phyloP scores from a whole-genome alignment of 2,888 invertebrate genomes.

The Spialia ferax region DNA sequence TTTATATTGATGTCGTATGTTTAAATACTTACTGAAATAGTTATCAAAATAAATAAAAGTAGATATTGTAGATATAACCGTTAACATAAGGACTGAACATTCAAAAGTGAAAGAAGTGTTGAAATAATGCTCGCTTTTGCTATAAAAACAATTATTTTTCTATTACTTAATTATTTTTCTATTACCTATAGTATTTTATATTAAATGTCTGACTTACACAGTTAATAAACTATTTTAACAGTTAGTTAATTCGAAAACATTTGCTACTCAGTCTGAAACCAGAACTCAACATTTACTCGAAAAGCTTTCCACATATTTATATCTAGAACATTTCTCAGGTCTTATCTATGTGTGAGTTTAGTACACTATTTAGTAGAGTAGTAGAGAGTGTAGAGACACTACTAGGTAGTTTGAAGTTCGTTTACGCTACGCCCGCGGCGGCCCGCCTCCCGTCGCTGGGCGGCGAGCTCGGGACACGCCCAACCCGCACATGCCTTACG shows the following conservation, averaged over 20 bases:
- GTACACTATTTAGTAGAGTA: slow-evolving; percentile 7
- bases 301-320: background rate
- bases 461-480: slow-evolving; percentile 73
- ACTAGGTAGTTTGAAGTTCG: slow-evolving; percentile 25
- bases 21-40: too few relatives aligned
- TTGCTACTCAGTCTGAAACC: background rate
- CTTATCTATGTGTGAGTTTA: slow-evolving; percentile 22
- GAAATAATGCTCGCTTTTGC: too few relatives aligned
- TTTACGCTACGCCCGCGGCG: slow-evolving; percentile 24
- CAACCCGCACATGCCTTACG: slow-evolving; percentile 54
- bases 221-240: background rate
- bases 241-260: too few relatives aligned
- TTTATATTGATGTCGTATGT: too few relatives aligned
- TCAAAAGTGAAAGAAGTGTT: too few relatives aligned
- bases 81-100: too few relatives aligned
- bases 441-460: slow-evolving; percentile 74
- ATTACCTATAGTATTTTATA: too few relatives aligned
- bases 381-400: too few relatives aligned
- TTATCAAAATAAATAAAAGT: too few relatives aligned
- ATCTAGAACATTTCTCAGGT: slow-evolving; percentile 16
- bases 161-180: too few relatives aligned
- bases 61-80: too few relatives aligned
- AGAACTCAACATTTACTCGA: background rate
- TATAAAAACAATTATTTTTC: too few relatives aligned
- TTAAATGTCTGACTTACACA: background rate